phyloP scores from a whole-genome alignment of 1,140 invertebrate species.

The Sycobia sp. region DNA sequence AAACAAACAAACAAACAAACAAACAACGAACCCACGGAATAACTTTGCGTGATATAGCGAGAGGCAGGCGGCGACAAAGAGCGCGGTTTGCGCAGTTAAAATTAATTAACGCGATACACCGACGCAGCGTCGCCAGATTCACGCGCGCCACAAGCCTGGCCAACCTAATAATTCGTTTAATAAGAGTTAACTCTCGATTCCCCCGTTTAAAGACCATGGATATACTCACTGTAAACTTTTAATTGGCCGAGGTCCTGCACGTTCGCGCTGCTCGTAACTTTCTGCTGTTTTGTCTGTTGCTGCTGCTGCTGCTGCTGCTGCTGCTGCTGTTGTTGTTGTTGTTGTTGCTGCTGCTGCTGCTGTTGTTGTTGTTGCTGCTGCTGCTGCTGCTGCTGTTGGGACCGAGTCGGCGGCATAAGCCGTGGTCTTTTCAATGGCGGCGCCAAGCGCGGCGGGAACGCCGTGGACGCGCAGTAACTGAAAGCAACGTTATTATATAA shows the following conservation, averaged over 20 bases:
- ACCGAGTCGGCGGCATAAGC: conserved; percentile 63
- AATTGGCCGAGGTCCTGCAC: conserved; percentile 60
- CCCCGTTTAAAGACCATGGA: background rate
- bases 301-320: conserved; percentile 47
- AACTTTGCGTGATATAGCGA: no score
- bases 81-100: conserved; percentile 15
- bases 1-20: no score
- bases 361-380: conserved; percentile 46
- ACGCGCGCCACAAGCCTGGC: background rate
- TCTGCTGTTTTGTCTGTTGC: conserved; percentile 49
- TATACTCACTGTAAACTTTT: conserved; percentile 71
- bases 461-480: conserved; percentile 69
- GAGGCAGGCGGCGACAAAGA: no score
- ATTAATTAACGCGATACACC: conserved; percentile 26
- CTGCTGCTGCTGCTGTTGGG: conserved; percentile 59
- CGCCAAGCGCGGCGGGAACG: conserved; percentile 64
- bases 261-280: conserved; percentile 45
- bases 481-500: no score
- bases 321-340: conserved; percentile 48
- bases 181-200: conserved; percentile 5
- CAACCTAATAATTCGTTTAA: background rate
- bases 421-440: conserved; percentile 67
- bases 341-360: conserved; percentile 47
- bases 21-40: no score
- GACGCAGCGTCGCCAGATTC: background rate